Evolutionary conservation across 2,797 vertebrate species (phyloP), one percentile per base, ranked within the genome.

Genomic region (Caiman crocodilus): DNA sequence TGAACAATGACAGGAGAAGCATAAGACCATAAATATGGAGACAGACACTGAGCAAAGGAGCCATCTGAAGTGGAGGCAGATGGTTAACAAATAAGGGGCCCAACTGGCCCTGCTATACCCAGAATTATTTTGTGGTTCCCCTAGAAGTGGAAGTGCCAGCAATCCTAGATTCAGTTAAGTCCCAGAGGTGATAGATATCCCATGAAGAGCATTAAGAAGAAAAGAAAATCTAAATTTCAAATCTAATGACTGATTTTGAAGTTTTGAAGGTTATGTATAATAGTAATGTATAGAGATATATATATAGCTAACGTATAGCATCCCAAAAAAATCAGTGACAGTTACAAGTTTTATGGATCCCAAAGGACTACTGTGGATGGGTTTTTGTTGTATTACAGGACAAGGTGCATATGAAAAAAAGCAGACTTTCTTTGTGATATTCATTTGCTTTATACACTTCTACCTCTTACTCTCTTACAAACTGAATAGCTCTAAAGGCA

Each of bases 1-100:
- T 74, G 83, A 84, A 88, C 59, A 67, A 12, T 0, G 1, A 26
- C 0, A 42, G 79, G 42, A 30, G 75, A 4, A 76, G 65, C 88
- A 79, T 30, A 23, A 79, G 88, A 85, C 26, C 79, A 69, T 92
- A 85, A 88, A 61, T 30, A 76, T 82, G 18, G 28, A 60, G 79
- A 32, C 30, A 77, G 73, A 60, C 56, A 67, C 42, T 28, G 71
- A 90, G 88, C 75, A 85, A 73, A 90, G 75, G 75, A 88, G 30
- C 30, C 88, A 73, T 35, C 3, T 23, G 7, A 76, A 73, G 86
- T 1, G 42, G n/a, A 30, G 63, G 63, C 89, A 88, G 73, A 0
- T 4, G 81, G 75, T 58, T 73, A 3, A 0, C 57, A 71, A 73
- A 21, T 1, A 1, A 42, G 77, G 75, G 2, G 0, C 26, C 78